Conservation (phyloP, 2,113 vertebrate genomes). For the Recurvirostra avosetta region DNA sequence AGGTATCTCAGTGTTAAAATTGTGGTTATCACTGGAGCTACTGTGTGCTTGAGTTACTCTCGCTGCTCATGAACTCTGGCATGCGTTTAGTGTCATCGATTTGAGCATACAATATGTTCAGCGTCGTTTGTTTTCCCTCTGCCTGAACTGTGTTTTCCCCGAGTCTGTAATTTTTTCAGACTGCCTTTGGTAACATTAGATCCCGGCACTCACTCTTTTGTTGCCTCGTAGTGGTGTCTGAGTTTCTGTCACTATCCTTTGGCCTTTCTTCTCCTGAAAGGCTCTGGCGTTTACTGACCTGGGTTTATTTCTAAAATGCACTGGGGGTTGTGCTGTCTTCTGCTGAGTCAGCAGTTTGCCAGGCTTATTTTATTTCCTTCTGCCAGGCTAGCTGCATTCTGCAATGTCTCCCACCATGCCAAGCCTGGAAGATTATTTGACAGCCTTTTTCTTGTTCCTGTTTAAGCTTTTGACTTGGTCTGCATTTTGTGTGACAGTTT, state of each 20-base stretch:
- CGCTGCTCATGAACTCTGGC: not conserved
- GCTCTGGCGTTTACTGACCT: not conserved
- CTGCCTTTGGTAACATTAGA: not conserved
- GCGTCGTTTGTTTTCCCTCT: slow-evolving; percentile 6
- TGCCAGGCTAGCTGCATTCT: not conserved
- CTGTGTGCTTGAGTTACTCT: slow-evolving; percentile 6
- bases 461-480: not conserved
- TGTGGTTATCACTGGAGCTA: not conserved
- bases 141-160: not conserved
- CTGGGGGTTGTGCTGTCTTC: not conserved
- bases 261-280: not conserved
- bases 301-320: not conserved
- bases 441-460: slow-evolving; percentile 21
- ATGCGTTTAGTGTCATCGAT: not conserved
- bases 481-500: slow-evolving; percentile 27
- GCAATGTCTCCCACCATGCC: not conserved
- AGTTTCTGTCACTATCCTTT: not conserved
- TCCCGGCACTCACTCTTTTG: not conserved
- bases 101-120: slow-evolving; percentile 6
- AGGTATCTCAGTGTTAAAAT: not conserved
- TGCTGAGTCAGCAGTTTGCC: slow-evolving; percentile 26
- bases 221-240: not conserved
- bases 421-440: slow-evolving; percentile 40
- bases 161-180: slow-evolving; percentile 18
- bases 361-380: slow-evolving; percentile 19